phyloP scores from a whole-genome alignment of 2,797 vertebrate species.

The Nyctalus aviator region DNA sequence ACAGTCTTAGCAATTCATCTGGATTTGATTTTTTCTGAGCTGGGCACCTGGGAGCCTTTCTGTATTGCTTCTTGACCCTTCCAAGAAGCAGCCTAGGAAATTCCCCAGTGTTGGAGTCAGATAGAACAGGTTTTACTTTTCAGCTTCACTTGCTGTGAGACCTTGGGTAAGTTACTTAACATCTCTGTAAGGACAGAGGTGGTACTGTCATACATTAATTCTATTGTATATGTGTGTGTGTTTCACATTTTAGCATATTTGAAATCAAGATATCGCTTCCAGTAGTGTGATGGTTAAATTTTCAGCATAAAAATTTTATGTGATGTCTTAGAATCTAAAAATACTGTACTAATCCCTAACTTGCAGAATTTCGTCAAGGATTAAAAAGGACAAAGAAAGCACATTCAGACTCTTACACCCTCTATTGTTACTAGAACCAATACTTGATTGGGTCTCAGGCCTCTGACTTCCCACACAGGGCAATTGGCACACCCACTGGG shows the following conservation, averaged over 20 bases:
- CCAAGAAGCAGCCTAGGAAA: slow-evolving; percentile 42
- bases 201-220: background rate
- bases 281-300: background rate
- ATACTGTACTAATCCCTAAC: slow-evolving; percentile 6
- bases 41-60: background rate
- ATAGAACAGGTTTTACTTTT: slow-evolving; percentile 1
- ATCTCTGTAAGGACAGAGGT: background rate
- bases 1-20: slow-evolving; percentile 6
- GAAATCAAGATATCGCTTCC: slow-evolving; percentile 37
- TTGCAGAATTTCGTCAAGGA: slow-evolving; percentile 29
- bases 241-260: slow-evolving; percentile 23
- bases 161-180: slow-evolving; percentile 28
- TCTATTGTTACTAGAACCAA: slow-evolving; percentile 20
- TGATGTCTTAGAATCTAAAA: slow-evolving; percentile 39
- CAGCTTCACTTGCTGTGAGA: background rate
- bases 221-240: background rate
- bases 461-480: background rate
- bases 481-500: background rate
- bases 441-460: background rate
- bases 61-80: background rate
- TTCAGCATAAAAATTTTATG: background rate
- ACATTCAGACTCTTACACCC: background rate
- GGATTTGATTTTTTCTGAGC: background rate
- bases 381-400: slow-evolving; percentile 50
- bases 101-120: background rate